A percentile compares a stretch with the other conserved stretches of the same genome.
phyloP scores from a whole-genome alignment of 2,113 vertebrate genomes.

The Zosterops borbonicus region DNA sequence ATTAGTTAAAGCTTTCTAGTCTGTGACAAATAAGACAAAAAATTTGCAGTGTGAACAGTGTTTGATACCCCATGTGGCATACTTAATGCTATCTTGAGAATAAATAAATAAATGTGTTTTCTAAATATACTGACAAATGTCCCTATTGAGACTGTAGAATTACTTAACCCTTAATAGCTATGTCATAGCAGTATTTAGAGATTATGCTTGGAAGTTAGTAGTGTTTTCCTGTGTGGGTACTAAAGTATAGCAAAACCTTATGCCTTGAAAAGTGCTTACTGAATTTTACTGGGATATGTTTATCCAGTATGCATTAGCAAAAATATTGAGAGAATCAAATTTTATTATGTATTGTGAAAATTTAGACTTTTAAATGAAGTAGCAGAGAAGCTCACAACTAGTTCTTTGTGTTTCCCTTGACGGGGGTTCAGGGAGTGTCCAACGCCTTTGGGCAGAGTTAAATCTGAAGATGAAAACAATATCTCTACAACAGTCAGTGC shows the following conservation, averaged over 20 bases:
- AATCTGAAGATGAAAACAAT: not conserved
- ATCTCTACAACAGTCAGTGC: not conserved
- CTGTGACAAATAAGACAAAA: not conserved
- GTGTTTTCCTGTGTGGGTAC: not conserved
- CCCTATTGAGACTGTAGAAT: fast-evolving
- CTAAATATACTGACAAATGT: not conserved
- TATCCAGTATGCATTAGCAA: not conserved
- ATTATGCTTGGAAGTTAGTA: not conserved
- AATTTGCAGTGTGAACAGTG: not conserved
- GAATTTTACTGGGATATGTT: not conserved
- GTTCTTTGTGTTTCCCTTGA: not conserved
- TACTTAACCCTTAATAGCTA: not conserved
- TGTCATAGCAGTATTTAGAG: not conserved
- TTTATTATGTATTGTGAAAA: not conserved
- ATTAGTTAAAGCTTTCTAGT: not conserved
- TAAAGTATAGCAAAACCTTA: not conserved
- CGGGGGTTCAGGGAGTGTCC: not conserved
- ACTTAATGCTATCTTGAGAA: not conserved
- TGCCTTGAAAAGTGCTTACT: not conserved
- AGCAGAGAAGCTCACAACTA: not conserved
- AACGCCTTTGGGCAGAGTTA: not conserved
- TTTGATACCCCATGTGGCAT: not conserved
- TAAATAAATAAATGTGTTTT: not conserved
- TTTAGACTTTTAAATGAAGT: not conserved
- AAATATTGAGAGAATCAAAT: not conserved